These are phyloP conservation scores for Ornithoptera alexandrae DNA, from an alignment of 2,888 invertebrate genomes.

Conservation along the genomic window DNA sequence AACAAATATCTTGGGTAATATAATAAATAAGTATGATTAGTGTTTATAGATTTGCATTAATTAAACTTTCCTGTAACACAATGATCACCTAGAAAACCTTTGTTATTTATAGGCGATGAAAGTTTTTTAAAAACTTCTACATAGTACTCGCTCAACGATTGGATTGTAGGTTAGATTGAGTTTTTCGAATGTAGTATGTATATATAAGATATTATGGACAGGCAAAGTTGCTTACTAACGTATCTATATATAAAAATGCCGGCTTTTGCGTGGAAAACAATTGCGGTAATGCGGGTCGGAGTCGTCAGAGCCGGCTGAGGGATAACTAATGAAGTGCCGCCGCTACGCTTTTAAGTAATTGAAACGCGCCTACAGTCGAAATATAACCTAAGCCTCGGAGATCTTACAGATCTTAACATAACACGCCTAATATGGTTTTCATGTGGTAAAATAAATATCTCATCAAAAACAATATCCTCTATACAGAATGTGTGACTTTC, in stretches of 20 bases:
- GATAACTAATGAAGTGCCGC: constrained; percentile 67
- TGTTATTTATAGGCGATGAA: too few species aligned
- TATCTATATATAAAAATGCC: constrained; percentile 1
- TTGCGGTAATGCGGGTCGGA: constrained; percentile 58
- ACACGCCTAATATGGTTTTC: not conserved
- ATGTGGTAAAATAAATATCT: not conserved
- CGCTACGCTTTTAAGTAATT: constrained; percentile 57
- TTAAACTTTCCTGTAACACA: too few species aligned
- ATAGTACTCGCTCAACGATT: too few species aligned
- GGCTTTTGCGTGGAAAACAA: constrained; percentile 50
- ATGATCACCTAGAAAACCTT: too few species aligned
- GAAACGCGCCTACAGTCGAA: constrained; percentile 25
- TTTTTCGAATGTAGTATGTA: too few species aligned
- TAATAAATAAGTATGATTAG: too few species aligned
- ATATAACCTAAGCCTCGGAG: constrained; percentile 10
- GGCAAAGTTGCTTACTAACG: not conserved
- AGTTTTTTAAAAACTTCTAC: too few species aligned
- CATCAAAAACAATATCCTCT: too few species aligned
- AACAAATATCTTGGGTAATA: too few species aligned
- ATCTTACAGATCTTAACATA: not conserved
- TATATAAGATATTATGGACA: not conserved
- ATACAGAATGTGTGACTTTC: too few species aligned
- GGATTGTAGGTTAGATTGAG: too few species aligned
- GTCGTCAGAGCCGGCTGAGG: constrained; percentile 44
- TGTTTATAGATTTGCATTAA: too few species aligned